Evolutionary conservation across 2,113 vertebrate species (phyloP).

Genomic region (Microtus richardsoni): DNA sequence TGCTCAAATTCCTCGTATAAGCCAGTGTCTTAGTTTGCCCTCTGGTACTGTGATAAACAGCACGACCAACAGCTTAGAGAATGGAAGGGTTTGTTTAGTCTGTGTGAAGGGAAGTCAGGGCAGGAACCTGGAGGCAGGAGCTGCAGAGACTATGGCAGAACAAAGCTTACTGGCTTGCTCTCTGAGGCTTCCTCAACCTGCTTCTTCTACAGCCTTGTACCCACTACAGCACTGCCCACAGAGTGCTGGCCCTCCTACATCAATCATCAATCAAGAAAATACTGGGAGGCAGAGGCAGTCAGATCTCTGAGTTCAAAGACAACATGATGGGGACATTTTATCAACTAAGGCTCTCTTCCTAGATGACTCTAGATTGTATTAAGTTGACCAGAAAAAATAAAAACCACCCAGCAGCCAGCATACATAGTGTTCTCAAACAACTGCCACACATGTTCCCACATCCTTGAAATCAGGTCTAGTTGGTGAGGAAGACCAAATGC

Average conservation of each 20-base stretch:
- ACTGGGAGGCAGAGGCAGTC: neutral
- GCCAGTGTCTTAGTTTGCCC: neutral
- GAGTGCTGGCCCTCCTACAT: too few species aligned
- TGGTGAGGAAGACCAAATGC: too few species aligned
- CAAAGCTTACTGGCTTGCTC: neutral
- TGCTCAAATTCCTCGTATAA: neutral
- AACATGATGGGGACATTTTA: neutral
- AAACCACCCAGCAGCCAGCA: neutral
- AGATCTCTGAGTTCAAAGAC: neutral
- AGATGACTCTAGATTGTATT: neutral
- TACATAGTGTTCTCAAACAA: neutral
- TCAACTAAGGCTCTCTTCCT: neutral
- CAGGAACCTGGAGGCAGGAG: neutral
- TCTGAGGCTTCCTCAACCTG: neutral
- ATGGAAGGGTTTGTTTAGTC: neutral
- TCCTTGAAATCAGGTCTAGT: neutral
- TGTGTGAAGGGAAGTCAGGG: neutral
- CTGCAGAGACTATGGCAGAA: neutral
- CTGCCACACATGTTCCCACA: neutral
- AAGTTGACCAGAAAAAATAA: neutral
- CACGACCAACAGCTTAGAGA: neutral
- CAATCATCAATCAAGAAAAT: neutral
- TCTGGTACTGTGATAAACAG: neutral
- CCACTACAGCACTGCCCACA: neutral
- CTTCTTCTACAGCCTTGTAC: neutral